Base-by-base conservation (phyloP, 2,113 vertebrate genomes). In the Ranitomeya variabilis region DNA sequence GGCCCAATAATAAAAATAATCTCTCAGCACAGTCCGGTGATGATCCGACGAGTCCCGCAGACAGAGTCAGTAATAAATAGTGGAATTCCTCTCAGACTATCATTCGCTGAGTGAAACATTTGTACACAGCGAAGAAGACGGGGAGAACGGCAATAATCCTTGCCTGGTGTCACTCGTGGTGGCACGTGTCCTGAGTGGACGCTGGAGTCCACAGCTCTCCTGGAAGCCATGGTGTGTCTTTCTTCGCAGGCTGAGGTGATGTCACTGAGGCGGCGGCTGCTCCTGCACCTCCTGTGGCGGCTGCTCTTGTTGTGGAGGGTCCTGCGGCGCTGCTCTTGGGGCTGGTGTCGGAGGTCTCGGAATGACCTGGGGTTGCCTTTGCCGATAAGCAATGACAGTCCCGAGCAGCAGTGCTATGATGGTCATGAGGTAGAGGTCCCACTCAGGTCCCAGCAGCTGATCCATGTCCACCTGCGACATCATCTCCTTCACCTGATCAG, bases 381-480 rank as follows among this genome's bases (percentile, higher is more conserved):
- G 98, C 71, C 98, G 94, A 91, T 99, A 99, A 69, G 98, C 98
- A 79, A 99, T 98, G 80, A 99, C 96, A 15, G 98, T 99, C 88
- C 98, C 98, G 87, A 99, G 89, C 10, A 99, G 95, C 91, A 99
- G 92, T 0, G 98, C 97, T 16, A 99, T 98, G 92, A 99, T 96
- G 0, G 97, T 99, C 97, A 99, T 99, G 93, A 99, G 97, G 94
- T 99, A 99, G 90, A 99, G 97, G 93, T 99, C 98, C 98, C 98
- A 99, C 93, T 99, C 98, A 0, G 98, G 98, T 66, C 98, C 98
- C 91, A 99, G 92, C 19, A 99, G 91, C 95, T 99, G 97, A 93
- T 99, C 98, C 96, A 99, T 95, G 90, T 99, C 98, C 92, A 99
- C 93, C 80, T 96, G 96, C 86, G 95, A 93, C 80, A 97, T 86